A percentile compares a stretch with the other conserved stretches of the same genome.
These are phyloP conservation scores for Neostethus bicornis DNA, from an alignment of 2,797 vertebrate species.

Conservation along the genomic window DNA sequence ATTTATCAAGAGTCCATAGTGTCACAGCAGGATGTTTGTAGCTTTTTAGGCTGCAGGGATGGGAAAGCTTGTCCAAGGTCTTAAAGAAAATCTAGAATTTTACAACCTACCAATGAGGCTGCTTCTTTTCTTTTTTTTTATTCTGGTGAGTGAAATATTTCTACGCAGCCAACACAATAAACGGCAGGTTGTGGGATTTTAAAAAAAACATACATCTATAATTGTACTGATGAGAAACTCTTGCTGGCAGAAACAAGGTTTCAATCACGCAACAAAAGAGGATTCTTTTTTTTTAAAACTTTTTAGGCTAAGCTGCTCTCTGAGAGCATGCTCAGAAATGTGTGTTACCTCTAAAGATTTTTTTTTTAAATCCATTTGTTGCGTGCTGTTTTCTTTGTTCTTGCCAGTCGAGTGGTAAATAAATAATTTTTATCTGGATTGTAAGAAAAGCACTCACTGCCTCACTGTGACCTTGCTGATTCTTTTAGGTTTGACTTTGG, in stretches of 20 bases:
- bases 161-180: conserved; percentile 43
- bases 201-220: conserved; percentile 62
- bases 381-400: conserved; percentile 31
- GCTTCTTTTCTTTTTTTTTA: conserved; percentile 42
- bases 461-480: conserved; percentile 77
- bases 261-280: conserved; percentile 62
- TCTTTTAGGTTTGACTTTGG: conserved; percentile 64
- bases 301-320: conserved; percentile 48
- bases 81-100: conserved; percentile 56
- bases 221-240: conserved; percentile 77
- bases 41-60: conserved; percentile 61
- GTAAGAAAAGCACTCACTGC: conserved; percentile 79
- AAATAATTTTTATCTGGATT: conserved; percentile 51
- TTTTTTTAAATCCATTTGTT: conserved; percentile 47
- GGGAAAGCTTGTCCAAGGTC: conserved; percentile 54
- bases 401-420: conserved; percentile 34
- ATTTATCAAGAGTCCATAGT: conserved; percentile 22
- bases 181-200: conserved; percentile 47
- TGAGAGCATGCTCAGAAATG: conserved; percentile 38
- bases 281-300: no score
- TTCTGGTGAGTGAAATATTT: conserved; percentile 46
- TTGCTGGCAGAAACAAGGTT: conserved; percentile 71
- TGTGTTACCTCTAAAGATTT: conserved; percentile 38
- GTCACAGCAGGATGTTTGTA: conserved; percentile 29
- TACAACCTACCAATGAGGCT: conserved; percentile 54